Conservation (phyloP, 92 coral and sea anemone species). For the Hydrozoanthus gracilis region DNA sequence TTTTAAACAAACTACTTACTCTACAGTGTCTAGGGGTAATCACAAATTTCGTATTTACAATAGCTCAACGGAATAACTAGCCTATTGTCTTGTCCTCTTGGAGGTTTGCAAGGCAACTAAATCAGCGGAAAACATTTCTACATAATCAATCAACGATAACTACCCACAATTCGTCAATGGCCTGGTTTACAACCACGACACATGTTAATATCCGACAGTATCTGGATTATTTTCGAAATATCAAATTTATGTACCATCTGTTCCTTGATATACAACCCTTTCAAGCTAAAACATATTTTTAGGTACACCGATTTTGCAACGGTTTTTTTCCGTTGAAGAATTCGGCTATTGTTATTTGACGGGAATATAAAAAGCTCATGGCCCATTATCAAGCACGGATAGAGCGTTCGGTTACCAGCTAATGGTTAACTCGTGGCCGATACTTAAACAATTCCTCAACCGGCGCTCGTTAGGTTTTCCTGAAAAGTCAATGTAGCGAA, state of each 20-base stretch:
- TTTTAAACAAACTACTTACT: not conserved
- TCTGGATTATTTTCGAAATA: not conserved
- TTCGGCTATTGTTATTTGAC: not conserved
- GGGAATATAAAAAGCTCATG: not conserved
- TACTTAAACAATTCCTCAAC: too few species aligned
- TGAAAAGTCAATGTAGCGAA: too few species aligned
- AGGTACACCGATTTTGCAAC: not conserved
- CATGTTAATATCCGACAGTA: not conserved
- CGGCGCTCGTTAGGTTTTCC: too few species aligned
- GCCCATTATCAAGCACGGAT: not conserved
- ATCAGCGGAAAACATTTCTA: not conserved
- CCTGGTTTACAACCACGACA: slow-evolving; percentile 27
- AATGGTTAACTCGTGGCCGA: too few species aligned
- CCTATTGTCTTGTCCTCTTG: slow-evolving; percentile 18
- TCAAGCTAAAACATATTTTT: not conserved
- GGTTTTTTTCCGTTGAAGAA: not conserved
- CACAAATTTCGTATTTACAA: not conserved
- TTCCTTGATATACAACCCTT: not conserved
- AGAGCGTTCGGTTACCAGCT: not conserved
- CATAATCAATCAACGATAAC: not conserved
- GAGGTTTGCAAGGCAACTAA: not conserved
- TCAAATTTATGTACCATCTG: not conserved
- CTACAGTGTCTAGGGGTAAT: not conserved
- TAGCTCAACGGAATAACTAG: not conserved
- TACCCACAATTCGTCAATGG: not conserved